A percentile compares a stretch with the other conserved stretches of the same genome.
These are phyloP conservation scores for Drosophila longiperda DNA, from an alignment of 2,888 invertebrate genomes.

Conservation along the genomic window DNA sequence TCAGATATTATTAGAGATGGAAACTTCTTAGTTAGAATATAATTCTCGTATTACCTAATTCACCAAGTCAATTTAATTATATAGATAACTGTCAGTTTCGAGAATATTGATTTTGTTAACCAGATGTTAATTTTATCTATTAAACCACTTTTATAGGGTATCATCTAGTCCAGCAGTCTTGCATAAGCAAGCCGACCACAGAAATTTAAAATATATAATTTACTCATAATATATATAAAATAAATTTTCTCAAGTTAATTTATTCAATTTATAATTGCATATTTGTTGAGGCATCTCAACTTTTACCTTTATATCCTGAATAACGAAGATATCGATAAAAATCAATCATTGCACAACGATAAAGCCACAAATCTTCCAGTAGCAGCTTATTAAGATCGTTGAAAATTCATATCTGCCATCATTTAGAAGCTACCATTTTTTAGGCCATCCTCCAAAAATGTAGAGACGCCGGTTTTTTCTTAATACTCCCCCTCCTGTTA, in stretches of 20 bases:
- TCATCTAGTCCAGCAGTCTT: neutral
- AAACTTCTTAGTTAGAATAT: neutral
- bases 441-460: too few relatives aligned
- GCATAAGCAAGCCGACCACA: neutral
- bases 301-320: neutral
- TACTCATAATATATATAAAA: neutral
- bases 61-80: neutral
- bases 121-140: neutral
- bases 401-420: too few relatives aligned
- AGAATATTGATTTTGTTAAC: neutral
- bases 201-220: neutral
- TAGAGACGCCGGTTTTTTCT: neutral
- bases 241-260: neutral
- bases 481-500: neutral
- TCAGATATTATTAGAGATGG: neutral
- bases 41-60: neutral
- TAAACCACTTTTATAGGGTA: too few relatives aligned
- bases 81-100: neutral
- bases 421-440: too few relatives aligned
- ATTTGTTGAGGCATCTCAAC: neutral
- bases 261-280: neutral
- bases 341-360: neutral
- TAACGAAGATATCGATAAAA: neutral
- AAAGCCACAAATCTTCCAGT: neutral
- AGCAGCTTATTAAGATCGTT: too few relatives aligned